These are phyloP conservation scores for Bambusicola thoracicus DNA, from an alignment of 2,113 vertebrate genomes.

Conservation along the genomic window DNA sequence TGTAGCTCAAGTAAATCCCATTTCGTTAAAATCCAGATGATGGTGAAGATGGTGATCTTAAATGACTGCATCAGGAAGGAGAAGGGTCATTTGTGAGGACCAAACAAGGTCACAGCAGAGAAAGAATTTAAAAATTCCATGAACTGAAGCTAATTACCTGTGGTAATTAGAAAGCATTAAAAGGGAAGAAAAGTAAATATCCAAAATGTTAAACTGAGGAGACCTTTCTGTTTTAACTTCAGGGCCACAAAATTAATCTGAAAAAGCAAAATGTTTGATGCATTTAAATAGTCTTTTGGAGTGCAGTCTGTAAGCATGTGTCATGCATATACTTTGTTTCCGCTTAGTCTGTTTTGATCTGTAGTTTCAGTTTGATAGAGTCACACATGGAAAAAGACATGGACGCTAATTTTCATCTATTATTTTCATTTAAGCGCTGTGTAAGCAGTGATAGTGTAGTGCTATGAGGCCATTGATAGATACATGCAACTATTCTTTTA, in stretches of 20 bases:
- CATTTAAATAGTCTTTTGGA: neutral
- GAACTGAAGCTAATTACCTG: neutral
- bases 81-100: fast-evolving
- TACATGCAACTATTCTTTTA: neutral
- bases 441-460: neutral
- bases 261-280: neutral
- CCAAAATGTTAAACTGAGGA: neutral
- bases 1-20: neutral
- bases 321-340: neutral
- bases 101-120: neutral
- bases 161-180: neutral
- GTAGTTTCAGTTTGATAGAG: neutral
- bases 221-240: neutral
- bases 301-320: neutral
- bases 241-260: neutral
- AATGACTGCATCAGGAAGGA: neutral
- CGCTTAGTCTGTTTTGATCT: neutral
- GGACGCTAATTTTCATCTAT: neutral
- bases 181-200: neutral
- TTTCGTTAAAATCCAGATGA: neutral
- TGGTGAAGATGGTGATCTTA: neutral
- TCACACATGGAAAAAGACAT: neutral
- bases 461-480: neutral
- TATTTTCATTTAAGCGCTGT: neutral
- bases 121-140: neutral